Percentiles rank a stretch among this genome's conserved stretches.
Evolutionary conservation across 2,113 vertebrate genomes (phyloP).

Genomic region (Capreolus pygargus): DNA sequence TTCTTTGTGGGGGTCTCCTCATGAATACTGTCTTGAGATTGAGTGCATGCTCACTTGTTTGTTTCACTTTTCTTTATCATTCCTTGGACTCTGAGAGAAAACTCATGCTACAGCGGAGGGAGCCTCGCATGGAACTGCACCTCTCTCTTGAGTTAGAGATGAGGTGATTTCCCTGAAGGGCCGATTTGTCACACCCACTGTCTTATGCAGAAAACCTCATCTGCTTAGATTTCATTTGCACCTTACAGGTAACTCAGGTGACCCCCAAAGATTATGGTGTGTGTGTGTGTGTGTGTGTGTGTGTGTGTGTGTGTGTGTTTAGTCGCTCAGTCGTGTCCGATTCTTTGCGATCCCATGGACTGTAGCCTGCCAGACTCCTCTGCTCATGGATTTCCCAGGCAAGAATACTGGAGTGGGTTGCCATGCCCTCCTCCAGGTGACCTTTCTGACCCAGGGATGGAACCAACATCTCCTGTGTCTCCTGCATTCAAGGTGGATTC

Average conservation of each 20-base stretch:
- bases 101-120: neutral
- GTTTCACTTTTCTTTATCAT: constrained; percentile 22
- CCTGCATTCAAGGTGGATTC: neutral
- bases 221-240: neutral
- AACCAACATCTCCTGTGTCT: neutral
- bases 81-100: neutral
- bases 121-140: neutral
- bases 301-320: neutral
- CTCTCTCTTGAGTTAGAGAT: neutral
- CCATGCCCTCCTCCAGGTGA: neutral
- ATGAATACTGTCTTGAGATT: constrained; percentile 62
- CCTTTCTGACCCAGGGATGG: neutral
- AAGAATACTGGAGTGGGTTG: neutral
- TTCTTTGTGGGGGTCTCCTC: constrained; percentile 57
- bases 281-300: neutral
- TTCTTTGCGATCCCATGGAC: neutral
- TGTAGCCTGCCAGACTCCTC: neutral
- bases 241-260: neutral
- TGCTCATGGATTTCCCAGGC: neutral
- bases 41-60: constrained; percentile 48
- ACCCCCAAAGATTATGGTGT: neutral
- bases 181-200: neutral
- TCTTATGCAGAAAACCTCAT: neutral
- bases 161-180: neutral
- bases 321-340: neutral